A percentile compares a stretch with the other conserved stretches of the same genome.
Conservation (phyloP, 2,888 invertebrate genomes). For the Philopedon plagiatum region DNA sequence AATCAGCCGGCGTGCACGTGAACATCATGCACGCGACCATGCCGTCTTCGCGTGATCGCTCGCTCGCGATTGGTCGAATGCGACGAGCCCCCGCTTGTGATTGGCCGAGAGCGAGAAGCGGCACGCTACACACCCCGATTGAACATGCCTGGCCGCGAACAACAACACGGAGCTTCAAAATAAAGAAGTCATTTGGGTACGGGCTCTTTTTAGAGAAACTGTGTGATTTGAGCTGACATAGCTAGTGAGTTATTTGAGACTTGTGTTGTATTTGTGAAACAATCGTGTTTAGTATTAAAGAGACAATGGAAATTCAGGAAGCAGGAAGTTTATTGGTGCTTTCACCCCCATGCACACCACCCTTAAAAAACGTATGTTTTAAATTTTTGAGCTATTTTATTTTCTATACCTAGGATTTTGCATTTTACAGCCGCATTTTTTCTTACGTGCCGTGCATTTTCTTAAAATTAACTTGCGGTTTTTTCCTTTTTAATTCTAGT, state of each 20-base stretch:
- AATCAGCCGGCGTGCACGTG: conserved; percentile 88
- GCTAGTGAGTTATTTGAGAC: conserved; percentile 24
- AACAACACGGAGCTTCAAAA: conserved; percentile 63
- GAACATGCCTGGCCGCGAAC: conserved; percentile 57
- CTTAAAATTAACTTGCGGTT: too few relatives aligned
- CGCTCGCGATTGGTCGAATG: conserved; percentile 73
- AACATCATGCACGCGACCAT: conserved; percentile 84
- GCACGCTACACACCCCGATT: conserved; percentile 70
- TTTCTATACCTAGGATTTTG: background rate
- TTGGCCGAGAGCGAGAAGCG: conserved; percentile 71
- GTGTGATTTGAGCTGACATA: conserved; percentile 7
- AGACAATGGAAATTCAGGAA: conserved; percentile 54
- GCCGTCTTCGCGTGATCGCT: conserved; percentile 82
- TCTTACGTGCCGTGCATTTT: too few relatives aligned
- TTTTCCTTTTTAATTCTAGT: too few relatives aligned
- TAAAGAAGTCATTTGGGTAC: conserved; percentile 57
- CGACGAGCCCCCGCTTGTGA: conserved; percentile 81
- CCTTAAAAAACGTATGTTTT: conserved; percentile 71
- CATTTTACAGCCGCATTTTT: background rate
- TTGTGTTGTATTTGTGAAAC: conserved; percentile 7
- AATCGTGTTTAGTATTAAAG: conserved; percentile 15
- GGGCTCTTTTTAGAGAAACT: conserved; percentile 31
- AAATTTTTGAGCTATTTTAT: conserved; percentile 41
- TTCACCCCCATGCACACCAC: conserved; percentile 82
- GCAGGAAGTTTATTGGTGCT: conserved; percentile 66